These are phyloP conservation scores for Potamilus streckersoni DNA, from an alignment of 1,140 invertebrate species.

Conservation along the genomic window DNA sequence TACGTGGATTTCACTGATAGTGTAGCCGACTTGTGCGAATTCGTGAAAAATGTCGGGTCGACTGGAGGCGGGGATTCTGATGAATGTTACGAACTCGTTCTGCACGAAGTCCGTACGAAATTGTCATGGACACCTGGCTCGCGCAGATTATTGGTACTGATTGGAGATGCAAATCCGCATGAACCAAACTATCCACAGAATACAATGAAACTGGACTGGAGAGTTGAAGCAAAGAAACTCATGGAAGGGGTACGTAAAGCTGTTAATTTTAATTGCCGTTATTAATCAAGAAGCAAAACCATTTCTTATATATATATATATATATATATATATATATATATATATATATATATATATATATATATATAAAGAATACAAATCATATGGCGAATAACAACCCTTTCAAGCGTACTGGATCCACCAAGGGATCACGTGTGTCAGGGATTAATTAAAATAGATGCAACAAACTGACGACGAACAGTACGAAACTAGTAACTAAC, in stretches of 20 bases:
- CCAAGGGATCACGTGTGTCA: too few relatives aligned
- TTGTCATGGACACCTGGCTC: slow-evolving; percentile 51
- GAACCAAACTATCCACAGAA: slow-evolving; percentile 38
- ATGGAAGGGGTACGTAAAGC: slow-evolving; percentile 23
- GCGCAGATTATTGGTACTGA: slow-evolving; percentile 53
- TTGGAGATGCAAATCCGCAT: slow-evolving; percentile 53
- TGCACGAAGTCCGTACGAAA: slow-evolving; percentile 45
- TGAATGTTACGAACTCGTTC: slow-evolving; percentile 57
- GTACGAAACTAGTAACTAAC: too few relatives aligned
- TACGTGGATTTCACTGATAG: slow-evolving; percentile 37
- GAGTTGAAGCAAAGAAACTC: slow-evolving; percentile 38
- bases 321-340: too few relatives aligned
- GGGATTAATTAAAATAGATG: too few relatives aligned
- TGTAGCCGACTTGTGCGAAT: slow-evolving; percentile 28
- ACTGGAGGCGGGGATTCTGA: slow-evolving; percentile 42
- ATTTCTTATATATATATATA: too few relatives aligned
- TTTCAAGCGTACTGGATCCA: too few relatives aligned
- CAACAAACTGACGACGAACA: too few relatives aligned
- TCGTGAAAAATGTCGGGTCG: slow-evolving; percentile 25
- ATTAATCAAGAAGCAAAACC: slow-evolving; percentile 7
- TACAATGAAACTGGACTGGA: slow-evolving; percentile 50
- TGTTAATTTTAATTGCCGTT: too few relatives aligned
- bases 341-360: too few relatives aligned
- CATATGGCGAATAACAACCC: too few relatives aligned
- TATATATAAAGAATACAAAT: too few relatives aligned